Percentiles rank a stretch among this genome's conserved stretches.
Evolutionary conservation across 2,113 vertebrate genomes (phyloP).

Genomic region (Camelus bactrianus): DNA sequence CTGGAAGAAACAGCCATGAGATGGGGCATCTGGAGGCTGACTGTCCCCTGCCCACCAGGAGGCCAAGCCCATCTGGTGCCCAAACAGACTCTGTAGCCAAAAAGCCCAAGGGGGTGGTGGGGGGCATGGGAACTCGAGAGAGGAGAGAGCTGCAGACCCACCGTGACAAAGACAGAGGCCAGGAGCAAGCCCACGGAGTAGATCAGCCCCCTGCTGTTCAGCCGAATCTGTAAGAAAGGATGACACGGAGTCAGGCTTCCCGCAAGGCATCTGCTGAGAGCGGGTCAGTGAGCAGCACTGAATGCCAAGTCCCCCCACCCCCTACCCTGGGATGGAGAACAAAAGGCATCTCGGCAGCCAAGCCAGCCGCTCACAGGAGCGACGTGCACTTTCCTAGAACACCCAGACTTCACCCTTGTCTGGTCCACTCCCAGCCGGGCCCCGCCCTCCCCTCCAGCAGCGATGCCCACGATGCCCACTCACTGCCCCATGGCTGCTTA

Average conservation of each 20-base stretch:
- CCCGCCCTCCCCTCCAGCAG: background rate
- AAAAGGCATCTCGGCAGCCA: background rate
- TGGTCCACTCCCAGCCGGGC: background rate
- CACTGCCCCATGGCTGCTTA: background rate
- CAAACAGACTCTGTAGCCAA: background rate
- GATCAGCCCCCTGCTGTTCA: conserved; percentile 98
- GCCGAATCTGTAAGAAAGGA: conserved; percentile 91
- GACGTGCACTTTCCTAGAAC: background rate
- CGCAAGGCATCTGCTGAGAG: background rate
- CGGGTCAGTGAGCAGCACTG: background rate
- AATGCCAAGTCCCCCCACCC: background rate
- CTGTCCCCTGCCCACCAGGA: background rate
- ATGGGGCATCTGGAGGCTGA: background rate
- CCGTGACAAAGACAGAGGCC: conserved; percentile 97
- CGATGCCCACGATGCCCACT: rapidly evolving
- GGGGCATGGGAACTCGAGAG: conserved; percentile 27
- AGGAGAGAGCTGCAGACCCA: conserved; percentile 86
- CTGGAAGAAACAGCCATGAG: background rate
- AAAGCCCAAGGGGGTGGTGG: background rate
- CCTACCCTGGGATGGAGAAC: background rate
- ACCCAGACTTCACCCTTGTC: background rate
- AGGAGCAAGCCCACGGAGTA: conserved; percentile 97
- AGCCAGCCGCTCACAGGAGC: background rate
- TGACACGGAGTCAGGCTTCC: conserved; percentile 57
- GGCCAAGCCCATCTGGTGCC: background rate